phyloP scores from a whole-genome alignment of 1,140 invertebrate genomes.

The Brachionus sp. region DNA sequence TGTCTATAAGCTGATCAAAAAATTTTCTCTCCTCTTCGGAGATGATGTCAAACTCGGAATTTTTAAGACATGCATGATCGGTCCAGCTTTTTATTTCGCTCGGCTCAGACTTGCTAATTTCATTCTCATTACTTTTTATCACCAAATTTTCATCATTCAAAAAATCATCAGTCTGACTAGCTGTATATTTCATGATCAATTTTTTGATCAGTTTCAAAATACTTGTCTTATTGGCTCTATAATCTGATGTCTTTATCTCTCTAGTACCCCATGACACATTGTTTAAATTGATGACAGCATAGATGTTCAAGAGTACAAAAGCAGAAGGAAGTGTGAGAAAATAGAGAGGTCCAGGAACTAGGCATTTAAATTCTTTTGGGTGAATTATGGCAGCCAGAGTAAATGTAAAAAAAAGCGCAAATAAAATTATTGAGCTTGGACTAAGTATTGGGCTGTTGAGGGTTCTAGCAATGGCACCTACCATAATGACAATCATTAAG shows the following conservation, averaged over 20 bases:
- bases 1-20: slow-evolving; percentile 86
- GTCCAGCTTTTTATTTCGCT: slow-evolving; percentile 48
- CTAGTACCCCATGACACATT: slow-evolving; percentile 55
- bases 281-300: slow-evolving; percentile 54
- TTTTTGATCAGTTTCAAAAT: slow-evolving; percentile 54
- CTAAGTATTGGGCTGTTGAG: slow-evolving; percentile 48
- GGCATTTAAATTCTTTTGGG: slow-evolving; percentile 51
- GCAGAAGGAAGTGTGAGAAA: slow-evolving; percentile 55
- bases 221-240: slow-evolving; percentile 48
- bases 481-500: slow-evolving; percentile 55
- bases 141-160: background rate
- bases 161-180: background rate
- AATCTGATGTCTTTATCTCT: slow-evolving; percentile 48
- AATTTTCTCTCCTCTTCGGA: slow-evolving; percentile 78
- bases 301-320: slow-evolving; percentile 55
- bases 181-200: background rate
- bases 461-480: slow-evolving; percentile 51
- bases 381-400: slow-evolving; percentile 52
- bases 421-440: slow-evolving; percentile 52
- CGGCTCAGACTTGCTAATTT: background rate
- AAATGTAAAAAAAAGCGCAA: slow-evolving; percentile 50
- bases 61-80: background rate
- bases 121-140: background rate
- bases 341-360: slow-evolving; percentile 53
- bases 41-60: slow-evolving; percentile 57